Conservation (phyloP, 1,140 invertebrate species). For the Ruditapes philippinarum region DNA sequence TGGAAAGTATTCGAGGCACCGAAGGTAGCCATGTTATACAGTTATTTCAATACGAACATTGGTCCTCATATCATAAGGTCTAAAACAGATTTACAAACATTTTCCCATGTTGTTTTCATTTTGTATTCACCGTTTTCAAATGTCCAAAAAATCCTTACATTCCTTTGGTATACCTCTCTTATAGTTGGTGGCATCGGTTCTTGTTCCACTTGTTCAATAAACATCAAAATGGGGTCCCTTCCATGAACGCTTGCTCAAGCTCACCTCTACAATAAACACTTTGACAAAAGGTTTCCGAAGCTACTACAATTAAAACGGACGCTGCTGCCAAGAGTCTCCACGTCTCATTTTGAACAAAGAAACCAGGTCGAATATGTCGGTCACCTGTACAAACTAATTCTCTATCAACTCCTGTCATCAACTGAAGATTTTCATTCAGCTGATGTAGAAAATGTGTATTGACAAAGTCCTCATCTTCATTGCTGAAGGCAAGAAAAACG, state of each 20-base stretch:
- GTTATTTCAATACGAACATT: no score
- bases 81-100: conserved; percentile 16
- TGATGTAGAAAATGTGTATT: not conserved
- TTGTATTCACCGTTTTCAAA: not conserved
- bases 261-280: conserved; percentile 3
- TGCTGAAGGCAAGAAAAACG: conserved; percentile 6
- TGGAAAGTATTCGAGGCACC: no score
- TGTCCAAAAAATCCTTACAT: conserved; percentile 7
- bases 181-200: conserved; percentile 4
- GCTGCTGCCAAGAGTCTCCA: not conserved
- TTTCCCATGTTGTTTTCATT: conserved; percentile 31
- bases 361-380: not conserved
- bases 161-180: conserved; percentile 25
- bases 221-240: conserved; percentile 15
- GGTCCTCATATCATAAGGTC: no score
- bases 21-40: no score
- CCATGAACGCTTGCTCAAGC: not conserved
- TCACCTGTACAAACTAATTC: conserved; percentile 22
- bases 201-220: conserved; percentile 4
- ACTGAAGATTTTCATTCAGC: not conserved
- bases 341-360: conserved; percentile 1
- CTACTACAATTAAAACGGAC: not conserved
- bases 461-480: conserved; percentile 11
- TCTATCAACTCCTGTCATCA: conserved; percentile 3
- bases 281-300: not conserved